A percentile compares a stretch with the other conserved stretches of the same genome.
These are phyloP conservation scores for Melanargia galathea DNA, from an alignment of 2,888 invertebrate genomes.

Conservation along the genomic window DNA sequence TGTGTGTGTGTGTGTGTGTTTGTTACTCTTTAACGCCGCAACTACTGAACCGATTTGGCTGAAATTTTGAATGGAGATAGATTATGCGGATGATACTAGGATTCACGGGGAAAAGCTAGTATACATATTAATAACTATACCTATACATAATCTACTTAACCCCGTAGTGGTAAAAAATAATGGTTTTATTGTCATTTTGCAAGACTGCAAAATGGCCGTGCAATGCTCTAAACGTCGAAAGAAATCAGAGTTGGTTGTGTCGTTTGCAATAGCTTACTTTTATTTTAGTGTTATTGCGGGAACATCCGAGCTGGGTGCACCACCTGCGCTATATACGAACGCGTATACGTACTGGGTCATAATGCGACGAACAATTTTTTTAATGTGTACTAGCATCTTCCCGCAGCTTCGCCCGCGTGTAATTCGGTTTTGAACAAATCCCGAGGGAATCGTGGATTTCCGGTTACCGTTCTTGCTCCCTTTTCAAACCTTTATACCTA, in stretches of 20 bases:
- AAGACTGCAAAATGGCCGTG: constrained; percentile 13
- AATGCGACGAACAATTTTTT: constrained; percentile 30
- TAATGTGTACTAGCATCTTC: too few species aligned
- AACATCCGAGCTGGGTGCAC: constrained; percentile 51
- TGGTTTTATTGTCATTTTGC: background rate
- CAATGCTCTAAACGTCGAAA: constrained; percentile 27
- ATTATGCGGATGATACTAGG: too few species aligned
- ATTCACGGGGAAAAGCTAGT: too few species aligned
- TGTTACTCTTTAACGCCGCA: background rate
- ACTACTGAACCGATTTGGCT: too few species aligned
- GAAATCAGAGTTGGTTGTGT: constrained; percentile 32
- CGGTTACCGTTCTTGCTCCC: too few species aligned
- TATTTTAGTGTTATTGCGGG: constrained; percentile 65
- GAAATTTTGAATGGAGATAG: too few species aligned
- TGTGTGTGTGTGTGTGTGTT: background rate
- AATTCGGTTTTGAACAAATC: too few species aligned
- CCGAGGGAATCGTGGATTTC: too few species aligned
- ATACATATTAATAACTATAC: too few species aligned
- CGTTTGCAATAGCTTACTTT: constrained; percentile 60
- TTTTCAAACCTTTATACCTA: too few species aligned
- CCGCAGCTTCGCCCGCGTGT: too few species aligned
- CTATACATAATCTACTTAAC: too few species aligned
- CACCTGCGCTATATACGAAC: constrained; percentile 59
- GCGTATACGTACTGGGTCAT: constrained; percentile 34
- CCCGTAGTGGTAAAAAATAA: background rate